Base-by-base conservation (phyloP, 2,888 invertebrate genomes). In the Synergus gifuensis region DNA sequence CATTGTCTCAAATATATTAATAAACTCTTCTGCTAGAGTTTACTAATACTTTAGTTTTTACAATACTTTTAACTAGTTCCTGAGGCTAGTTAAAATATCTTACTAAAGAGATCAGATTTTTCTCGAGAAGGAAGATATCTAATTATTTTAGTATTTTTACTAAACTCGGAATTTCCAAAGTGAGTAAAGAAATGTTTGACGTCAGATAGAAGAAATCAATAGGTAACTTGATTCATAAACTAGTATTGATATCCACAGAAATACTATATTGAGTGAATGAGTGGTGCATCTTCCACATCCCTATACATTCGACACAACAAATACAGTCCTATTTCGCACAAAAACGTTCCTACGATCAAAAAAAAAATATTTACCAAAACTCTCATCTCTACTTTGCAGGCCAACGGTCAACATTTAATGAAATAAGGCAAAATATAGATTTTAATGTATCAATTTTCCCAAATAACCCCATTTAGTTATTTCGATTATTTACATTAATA, bases 241-340 rank as follows among this genome's bases (percentile, higher is more conserved):
- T 58, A 80, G 81, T 85, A 86, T 86, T 85, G 84, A 84, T 85
- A 54, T 82, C 83, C 78, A 40, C 79, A 63, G 82, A 82, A 83
- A 84, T 78, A 66, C 73, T 76, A 84, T 69, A 78, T 76, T 76
- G 54, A 63, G 58, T 42, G 66, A 78, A 73, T 76, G 54, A 63
- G 58, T 42, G 66, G 40, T 44, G 4, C 44, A 36, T 49, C 49
- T 58, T 58, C 28, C 46, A 28, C 62, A 78, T 78, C 63, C 63
- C 36, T 36, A 36, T 36, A 36, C n/a, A 28, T 58, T 28, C 18
- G n/a, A 78, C 82, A 77, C 60, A 76, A 76, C 44, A 79, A 80
- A 63, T 44, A 81, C 80, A 83, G 76, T 69, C 78, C 76, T 64
- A 63, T 63, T 46, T 42, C 49, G 60, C 78, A 46, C 40, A 64